phyloP scores from a whole-genome alignment of 1,140 invertebrate species.

The Drosophila virilis region DNA sequence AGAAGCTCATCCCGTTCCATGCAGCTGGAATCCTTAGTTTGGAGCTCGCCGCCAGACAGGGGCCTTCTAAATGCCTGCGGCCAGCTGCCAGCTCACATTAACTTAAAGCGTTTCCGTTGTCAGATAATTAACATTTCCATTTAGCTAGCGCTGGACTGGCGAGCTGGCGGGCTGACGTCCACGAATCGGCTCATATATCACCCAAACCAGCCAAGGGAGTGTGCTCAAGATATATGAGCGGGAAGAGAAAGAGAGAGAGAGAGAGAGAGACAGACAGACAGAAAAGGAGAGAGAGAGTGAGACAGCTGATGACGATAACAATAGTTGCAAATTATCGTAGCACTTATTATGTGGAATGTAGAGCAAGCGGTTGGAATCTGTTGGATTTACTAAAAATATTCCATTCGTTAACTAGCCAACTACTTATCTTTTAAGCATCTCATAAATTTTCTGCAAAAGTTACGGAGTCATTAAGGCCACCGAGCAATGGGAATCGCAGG shows the following conservation, averaged over 20 bases:
- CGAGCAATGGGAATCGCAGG: not conserved
- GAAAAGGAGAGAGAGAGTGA: conserved; percentile 4
- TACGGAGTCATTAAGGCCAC: no score
- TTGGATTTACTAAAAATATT: not conserved
- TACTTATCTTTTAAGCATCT: not conserved
- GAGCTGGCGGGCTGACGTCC: not conserved
- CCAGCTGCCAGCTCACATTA: conserved; percentile 37
- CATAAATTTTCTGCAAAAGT: not conserved
- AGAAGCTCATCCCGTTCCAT: not conserved
- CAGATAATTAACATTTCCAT: conserved; percentile 80
- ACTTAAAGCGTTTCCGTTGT: conserved; percentile 62
- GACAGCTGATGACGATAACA: conserved; percentile 39
- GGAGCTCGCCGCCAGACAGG: not conserved
- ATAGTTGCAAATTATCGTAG: conserved; percentile 43
- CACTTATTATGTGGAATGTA: conserved; percentile 6
- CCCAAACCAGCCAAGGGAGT: conserved; percentile 11
- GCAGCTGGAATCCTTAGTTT: not conserved
- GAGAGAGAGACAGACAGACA: no score
- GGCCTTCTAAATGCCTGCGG: conserved; percentile 23
- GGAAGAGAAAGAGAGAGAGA: not conserved
- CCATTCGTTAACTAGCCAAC: not conserved
- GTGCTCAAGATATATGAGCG: conserved; percentile 29
- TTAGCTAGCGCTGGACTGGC: conserved; percentile 34
- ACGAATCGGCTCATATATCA: conserved; percentile 40
- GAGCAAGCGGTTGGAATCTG: not conserved